Evolutionary conservation across 2,888 invertebrate species (phyloP).

Genomic region (Tenodera sinensis): DNA sequence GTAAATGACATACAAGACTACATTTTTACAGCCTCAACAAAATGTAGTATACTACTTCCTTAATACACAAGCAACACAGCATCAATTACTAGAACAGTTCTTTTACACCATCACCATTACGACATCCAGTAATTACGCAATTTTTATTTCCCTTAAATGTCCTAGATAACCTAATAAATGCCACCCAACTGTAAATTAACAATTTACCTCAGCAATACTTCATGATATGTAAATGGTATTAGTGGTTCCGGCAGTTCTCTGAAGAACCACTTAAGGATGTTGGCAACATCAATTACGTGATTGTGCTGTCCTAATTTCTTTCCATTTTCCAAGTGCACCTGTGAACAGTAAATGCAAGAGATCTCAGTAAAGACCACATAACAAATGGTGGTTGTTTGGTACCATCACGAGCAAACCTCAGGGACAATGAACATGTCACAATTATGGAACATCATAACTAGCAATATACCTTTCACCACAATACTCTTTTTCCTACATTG

Average conservation of each 20-base stretch:
- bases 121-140: not conserved
- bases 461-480: too few relatives aligned
- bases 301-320: slow-evolving; percentile 45
- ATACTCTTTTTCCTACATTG: too few relatives aligned
- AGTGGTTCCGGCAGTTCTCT: slow-evolving; percentile 81
- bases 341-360: not conserved
- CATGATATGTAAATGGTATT: slow-evolving; percentile 69
- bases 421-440: too few relatives aligned
- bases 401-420: too few relatives aligned
- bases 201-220: slow-evolving; percentile 58
- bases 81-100: not conserved
- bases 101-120: too few relatives aligned
- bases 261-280: slow-evolving; percentile 80
- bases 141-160: not conserved
- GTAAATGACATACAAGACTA: too few relatives aligned
- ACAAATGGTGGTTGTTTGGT: too few relatives aligned
- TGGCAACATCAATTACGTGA: slow-evolving; percentile 81
- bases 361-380: too few relatives aligned
- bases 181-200: not conserved
- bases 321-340: slow-evolving; percentile 13
- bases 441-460: too few relatives aligned
- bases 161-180: not conserved
- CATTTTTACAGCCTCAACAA: too few relatives aligned
- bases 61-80: not conserved
- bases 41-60: too few relatives aligned